phyloP scores from a whole-genome alignment of 1,140 invertebrate species.

The Cephus cinctus region DNA sequence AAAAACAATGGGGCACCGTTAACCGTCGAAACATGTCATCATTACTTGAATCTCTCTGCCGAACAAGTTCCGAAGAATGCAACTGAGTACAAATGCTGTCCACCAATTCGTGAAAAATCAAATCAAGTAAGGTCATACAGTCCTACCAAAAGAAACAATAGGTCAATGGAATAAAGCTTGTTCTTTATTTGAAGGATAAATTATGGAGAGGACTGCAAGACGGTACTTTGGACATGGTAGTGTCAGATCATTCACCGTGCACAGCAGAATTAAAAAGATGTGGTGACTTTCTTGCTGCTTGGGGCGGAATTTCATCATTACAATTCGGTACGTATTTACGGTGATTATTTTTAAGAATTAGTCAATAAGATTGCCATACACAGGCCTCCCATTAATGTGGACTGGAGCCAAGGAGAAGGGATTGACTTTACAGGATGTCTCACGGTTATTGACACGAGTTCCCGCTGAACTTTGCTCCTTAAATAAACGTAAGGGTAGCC shows the following conservation, averaged over 20 bases:
- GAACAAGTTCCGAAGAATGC: constrained; percentile 63
- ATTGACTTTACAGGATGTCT: constrained; percentile 57
- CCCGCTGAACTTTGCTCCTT: constrained; percentile 66
- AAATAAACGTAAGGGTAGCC: constrained; percentile 60
- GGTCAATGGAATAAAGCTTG: constrained; percentile 12
- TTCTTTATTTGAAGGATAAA: constrained; percentile 51
- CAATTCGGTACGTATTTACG: constrained; percentile 63
- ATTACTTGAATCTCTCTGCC: constrained; percentile 67
- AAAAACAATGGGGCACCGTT: constrained; percentile 53
- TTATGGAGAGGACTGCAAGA: constrained; percentile 64
- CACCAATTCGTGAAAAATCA: constrained; percentile 63
- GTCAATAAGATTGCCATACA: constrained; percentile 1
- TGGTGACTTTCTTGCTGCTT: constrained; percentile 67
- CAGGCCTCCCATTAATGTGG: constrained; percentile 67
- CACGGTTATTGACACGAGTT: constrained; percentile 60
- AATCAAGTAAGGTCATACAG: constrained; percentile 57
- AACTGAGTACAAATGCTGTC: constrained; percentile 72
- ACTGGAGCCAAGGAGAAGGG: constrained; percentile 57
- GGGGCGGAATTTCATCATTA: constrained; percentile 73
- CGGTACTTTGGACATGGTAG: constrained; percentile 64
- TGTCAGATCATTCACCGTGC: constrained; percentile 75
- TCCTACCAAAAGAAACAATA: constrained; percentile 9
- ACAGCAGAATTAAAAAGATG: constrained; percentile 63
- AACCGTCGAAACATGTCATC: constrained; percentile 72
- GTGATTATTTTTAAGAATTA: too few species aligned